Percentiles rank a stretch among this genome's conserved stretches.
phyloP scores from a whole-genome alignment of 1,140 invertebrate species.

The Popillia japonica region DNA sequence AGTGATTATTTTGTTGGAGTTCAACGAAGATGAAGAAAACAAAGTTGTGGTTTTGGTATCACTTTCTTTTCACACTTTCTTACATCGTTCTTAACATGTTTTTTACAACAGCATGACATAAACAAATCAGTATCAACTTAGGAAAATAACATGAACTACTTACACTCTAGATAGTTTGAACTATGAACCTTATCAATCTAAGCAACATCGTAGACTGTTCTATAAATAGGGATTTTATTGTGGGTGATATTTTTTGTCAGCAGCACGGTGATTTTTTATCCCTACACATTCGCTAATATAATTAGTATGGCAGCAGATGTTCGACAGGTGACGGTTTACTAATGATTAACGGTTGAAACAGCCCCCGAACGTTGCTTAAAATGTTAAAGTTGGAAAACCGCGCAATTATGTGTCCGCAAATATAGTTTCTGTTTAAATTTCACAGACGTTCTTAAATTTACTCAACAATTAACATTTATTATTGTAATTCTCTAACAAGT shows the following conservation, averaged over 20 bases:
- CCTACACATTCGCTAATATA: constrained; percentile 8
- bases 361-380: constrained; percentile 9
- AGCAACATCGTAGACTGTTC: constrained; percentile 28
- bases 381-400: constrained; percentile 14
- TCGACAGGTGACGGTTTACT: constrained; percentile 23
- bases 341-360: not conserved
- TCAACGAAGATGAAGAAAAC: not conserved
- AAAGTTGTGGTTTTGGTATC: constrained; percentile 41
- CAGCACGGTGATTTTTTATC: not conserved
- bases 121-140: constrained; percentile 49
- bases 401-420: constrained; percentile 24
- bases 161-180: constrained; percentile 43
- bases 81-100: constrained; percentile 52
- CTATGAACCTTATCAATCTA: constrained; percentile 39
- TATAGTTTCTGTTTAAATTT: constrained; percentile 30
- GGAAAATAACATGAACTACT: constrained; percentile 51
- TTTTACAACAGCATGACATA: constrained; percentile 53
- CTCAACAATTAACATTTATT: constrained; percentile 53
- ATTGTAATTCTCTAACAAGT: constrained; percentile 50
- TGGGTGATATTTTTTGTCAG: not conserved
- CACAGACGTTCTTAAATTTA: constrained; percentile 42
- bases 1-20: not conserved
- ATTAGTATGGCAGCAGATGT: constrained; percentile 25
- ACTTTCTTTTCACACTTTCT: constrained; percentile 53
- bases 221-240: not conserved